Conservation (phyloP, 2,888 invertebrate species). For the Subacronicta megacephala region DNA sequence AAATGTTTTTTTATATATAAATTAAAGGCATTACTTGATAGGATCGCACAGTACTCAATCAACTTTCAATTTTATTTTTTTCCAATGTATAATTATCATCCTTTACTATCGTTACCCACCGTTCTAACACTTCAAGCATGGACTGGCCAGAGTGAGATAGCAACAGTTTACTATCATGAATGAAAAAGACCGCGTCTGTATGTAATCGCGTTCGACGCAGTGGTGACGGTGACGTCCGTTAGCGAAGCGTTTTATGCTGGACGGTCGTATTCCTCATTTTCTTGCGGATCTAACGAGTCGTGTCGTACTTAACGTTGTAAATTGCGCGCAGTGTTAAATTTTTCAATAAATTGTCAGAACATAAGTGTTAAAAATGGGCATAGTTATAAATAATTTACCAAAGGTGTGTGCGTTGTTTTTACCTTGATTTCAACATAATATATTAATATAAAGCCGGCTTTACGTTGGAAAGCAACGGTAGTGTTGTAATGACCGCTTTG, state of each 20-base stretch:
- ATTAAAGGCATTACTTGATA: conserved; percentile 7
- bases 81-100: conserved; percentile 11
- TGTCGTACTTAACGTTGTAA: conserved; percentile 64
- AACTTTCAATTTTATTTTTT: conserved; percentile 9
- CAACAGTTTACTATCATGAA: conserved; percentile 82
- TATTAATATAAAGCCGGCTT: conserved; percentile 69
- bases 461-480: conserved; percentile 86
- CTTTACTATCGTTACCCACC: conserved; percentile 57
- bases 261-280: conserved; percentile 79
- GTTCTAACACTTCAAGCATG: conserved; percentile 56
- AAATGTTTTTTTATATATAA: conserved; percentile 10
- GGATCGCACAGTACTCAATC: conserved; percentile 3
- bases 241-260: conserved; percentile 37
- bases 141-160: conserved; percentile 73
- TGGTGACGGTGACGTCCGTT: conserved; percentile 63
- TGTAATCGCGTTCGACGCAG: conserved; percentile 70
- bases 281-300: conserved; percentile 81
- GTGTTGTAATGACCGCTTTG: conserved; percentile 89
- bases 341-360: conserved; percentile 52
- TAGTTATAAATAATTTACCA: conserved; percentile 83
- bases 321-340: conserved; percentile 65
- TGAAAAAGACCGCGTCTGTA: conserved; percentile 81
- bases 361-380: conserved; percentile 77
- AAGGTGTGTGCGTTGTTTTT: conserved; percentile 73
- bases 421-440: conserved; percentile 48